Evolutionary conservation across 2,113 vertebrate species (phyloP).

Genomic region (Notothenia rossii): DNA sequence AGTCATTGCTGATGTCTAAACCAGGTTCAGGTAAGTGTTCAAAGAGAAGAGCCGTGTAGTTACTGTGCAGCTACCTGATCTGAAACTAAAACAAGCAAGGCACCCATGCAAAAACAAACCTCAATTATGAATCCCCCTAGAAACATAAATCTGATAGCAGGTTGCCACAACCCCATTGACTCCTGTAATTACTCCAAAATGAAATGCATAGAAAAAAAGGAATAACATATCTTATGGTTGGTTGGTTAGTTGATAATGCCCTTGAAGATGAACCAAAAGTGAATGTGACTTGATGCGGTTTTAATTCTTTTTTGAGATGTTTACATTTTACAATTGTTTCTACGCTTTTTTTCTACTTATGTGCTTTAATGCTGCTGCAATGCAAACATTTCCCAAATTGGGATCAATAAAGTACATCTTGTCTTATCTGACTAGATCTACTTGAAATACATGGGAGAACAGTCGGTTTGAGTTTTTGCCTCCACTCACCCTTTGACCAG

Average conservation of each 20-base stretch:
- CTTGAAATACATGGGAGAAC: no score
- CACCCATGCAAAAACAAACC: neutral
- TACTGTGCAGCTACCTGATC: slow-evolving; percentile 3
- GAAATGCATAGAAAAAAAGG: neutral
- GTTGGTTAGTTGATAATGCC: neutral
- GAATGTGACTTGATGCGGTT: no score
- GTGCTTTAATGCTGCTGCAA: no score
- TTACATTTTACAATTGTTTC: no score
- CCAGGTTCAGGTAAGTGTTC: slow-evolving; percentile 19
- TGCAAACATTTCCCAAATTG: no score
- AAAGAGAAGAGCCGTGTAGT: neutral
- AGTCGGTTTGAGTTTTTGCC: neutral
- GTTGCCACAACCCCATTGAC: neutral
- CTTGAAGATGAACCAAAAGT: neutral
- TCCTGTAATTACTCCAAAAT: neutral
- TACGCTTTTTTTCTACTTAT: no score
- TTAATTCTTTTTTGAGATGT: no score
- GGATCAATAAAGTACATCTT: no score
- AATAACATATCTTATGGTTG: neutral
- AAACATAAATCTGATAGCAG: neutral
- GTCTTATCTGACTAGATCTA: neutral
- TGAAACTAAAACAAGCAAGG: slow-evolving; percentile 1
- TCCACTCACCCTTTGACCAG: slow-evolving; percentile 95
- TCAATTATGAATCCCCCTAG: neutral
- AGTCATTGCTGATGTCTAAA: slow-evolving; percentile 10